phyloP scores from a whole-genome alignment of 2,888 invertebrate species.

The Lepidochrysops patricia region DNA sequence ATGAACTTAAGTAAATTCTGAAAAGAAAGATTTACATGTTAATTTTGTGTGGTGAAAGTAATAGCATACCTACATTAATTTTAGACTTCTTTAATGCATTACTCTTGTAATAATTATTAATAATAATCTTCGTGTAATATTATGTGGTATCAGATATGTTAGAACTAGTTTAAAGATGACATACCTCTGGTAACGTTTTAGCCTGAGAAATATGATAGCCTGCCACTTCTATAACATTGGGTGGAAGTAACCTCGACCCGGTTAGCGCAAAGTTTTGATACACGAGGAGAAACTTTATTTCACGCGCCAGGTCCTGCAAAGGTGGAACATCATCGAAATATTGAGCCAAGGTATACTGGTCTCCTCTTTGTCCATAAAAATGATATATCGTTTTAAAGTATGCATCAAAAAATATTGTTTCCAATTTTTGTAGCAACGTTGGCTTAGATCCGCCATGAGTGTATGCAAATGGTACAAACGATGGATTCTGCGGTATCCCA shows the following conservation, averaged over 20 bases:
- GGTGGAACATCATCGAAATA: conserved; percentile 66
- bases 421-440: conserved; percentile 43
- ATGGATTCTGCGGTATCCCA: conserved; percentile 73
- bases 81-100: too few relatives aligned
- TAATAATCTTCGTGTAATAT: too few relatives aligned
- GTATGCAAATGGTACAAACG: conserved; percentile 70
- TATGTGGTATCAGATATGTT: too few relatives aligned
- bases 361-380: conserved; percentile 31
- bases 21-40: conserved; percentile 25
- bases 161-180: conserved; percentile 25
- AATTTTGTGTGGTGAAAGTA: conserved; percentile 68
- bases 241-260: conserved; percentile 70
- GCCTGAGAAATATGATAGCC: conserved; percentile 70
- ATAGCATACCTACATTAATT: too few relatives aligned
- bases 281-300: conserved; percentile 70
- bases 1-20: conserved; percentile 77
- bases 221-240: conserved; percentile 77
- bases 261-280: conserved; percentile 76
- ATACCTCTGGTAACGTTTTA: conserved; percentile 62
- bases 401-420: conserved; percentile 36
- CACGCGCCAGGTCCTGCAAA: conserved; percentile 64
- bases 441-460: conserved; percentile 55
- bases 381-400: conserved; percentile 30
- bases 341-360: conserved; percentile 27
- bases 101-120: too few relatives aligned